These are phyloP conservation scores for Rana temporaria DNA, from an alignment of 2,113 vertebrate genomes.

Conservation along the genomic window DNA sequence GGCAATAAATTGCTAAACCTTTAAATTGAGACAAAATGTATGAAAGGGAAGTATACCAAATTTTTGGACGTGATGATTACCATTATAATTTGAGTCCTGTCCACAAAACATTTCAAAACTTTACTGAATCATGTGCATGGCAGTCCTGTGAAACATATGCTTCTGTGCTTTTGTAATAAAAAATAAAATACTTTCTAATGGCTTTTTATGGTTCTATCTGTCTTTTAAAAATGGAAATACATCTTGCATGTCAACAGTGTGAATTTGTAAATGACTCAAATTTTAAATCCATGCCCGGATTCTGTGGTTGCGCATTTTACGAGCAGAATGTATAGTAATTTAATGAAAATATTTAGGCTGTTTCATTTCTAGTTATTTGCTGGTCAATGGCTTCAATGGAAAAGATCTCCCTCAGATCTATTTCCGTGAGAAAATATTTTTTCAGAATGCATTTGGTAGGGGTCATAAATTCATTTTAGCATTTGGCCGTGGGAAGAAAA, in stretches of 20 bases:
- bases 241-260: not conserved
- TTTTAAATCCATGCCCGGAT: not conserved
- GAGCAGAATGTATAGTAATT: not conserved
- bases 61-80: no score
- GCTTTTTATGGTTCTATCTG: not conserved
- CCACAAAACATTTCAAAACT: no score
- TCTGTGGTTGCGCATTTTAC: not conserved
- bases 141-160: no score
- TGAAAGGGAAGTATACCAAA: no score
- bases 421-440: constrained; percentile 53
- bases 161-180: not conserved
- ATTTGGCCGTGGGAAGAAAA: constrained; percentile 45
- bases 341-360: not conserved
- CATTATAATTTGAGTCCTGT: no score
- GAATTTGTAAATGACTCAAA: not conserved
- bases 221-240: not conserved
- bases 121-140: no score
- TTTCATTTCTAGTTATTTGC: constrained; percentile 19
- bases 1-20: no score
- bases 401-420: constrained; percentile 35
- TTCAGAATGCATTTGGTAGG: constrained; percentile 36
- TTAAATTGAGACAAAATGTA: no score
- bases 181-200: not conserved
- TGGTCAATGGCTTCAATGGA: constrained; percentile 15
- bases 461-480: constrained; percentile 41